Conservation (phyloP, 2,113 vertebrate genomes). For the Vulpes vulpes region DNA sequence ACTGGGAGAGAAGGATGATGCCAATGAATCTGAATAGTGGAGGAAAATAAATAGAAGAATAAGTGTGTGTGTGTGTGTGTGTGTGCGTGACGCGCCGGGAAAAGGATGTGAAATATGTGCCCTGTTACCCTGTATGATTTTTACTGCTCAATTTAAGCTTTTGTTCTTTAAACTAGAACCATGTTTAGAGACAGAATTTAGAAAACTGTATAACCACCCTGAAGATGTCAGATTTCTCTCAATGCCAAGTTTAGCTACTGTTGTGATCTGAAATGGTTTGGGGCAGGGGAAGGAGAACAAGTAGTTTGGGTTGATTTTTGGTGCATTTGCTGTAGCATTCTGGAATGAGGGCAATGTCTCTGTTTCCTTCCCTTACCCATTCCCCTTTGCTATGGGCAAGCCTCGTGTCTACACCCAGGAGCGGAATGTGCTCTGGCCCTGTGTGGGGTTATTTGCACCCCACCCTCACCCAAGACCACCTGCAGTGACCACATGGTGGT, state of each 20-base stretch:
- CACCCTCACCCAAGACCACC: neutral
- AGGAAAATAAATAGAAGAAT: conserved; percentile 79
- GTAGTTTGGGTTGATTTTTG: neutral
- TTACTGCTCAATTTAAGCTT: conserved; percentile 4
- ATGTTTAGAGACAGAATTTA: neutral
- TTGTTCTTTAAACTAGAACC: conserved; percentile 37
- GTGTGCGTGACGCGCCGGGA: neutral
- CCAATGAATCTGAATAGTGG: conserved; percentile 77
- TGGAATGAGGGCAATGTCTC: neutral
- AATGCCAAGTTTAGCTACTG: neutral
- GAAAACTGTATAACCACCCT: neutral
- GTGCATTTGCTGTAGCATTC: neutral
- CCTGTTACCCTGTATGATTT: neutral
- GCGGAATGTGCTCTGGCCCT: fast-evolving
- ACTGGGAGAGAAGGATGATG: conserved; percentile 73
- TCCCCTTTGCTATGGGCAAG: neutral
- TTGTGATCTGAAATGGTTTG: neutral
- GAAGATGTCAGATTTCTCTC: conserved; percentile 20
- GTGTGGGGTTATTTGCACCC: too few relatives aligned
- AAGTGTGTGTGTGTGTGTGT: conserved; percentile 1
- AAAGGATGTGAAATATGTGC: neutral
- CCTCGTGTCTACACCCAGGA: neutral
- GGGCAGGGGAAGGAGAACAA: neutral
- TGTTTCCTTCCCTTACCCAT: neutral
- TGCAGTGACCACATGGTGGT: neutral